Percentiles rank a stretch among this genome's conserved stretches.
These are phyloP conservation scores for Sipha maydis DNA, from an alignment of 2,888 invertebrate genomes.

Conservation along the genomic window DNA sequence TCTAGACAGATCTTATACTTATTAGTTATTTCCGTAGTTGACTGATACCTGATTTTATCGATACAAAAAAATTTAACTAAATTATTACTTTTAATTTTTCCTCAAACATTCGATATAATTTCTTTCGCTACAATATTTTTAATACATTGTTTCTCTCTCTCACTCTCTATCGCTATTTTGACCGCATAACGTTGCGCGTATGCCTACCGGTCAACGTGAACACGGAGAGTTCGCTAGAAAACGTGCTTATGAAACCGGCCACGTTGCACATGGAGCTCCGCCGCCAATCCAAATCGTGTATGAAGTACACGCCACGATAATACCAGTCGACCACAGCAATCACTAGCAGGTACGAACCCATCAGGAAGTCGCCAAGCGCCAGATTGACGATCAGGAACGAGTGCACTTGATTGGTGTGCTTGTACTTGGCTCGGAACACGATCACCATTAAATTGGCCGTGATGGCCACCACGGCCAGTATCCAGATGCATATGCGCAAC, in stretches of 20 bases:
- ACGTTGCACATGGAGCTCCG: conserved; percentile 66
- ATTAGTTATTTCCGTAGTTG: too few species aligned
- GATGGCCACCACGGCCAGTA: conserved; percentile 67
- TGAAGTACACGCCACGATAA: conserved; percentile 69
- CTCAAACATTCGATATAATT: too few species aligned
- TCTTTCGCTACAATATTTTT: too few species aligned
- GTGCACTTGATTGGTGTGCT: conserved; percentile 69
- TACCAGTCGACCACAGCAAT: conserved; percentile 67
- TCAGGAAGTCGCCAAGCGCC: conserved; percentile 68
- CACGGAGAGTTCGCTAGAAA: conserved; percentile 68
- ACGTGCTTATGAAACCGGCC: conserved; percentile 68
- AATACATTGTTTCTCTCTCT: too few species aligned
- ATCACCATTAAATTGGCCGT: conserved; percentile 68
- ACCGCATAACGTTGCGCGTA: too few species aligned
- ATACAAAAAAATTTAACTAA: too few species aligned
- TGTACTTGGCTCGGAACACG: conserved; percentile 67
- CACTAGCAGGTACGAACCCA: conserved; percentile 68
- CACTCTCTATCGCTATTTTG: too few species aligned
- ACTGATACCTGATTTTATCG: too few species aligned
- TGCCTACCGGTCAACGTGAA: conserved; percentile 67
- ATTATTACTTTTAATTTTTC: too few species aligned
- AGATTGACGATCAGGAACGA: conserved; percentile 68
- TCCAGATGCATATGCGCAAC: conserved; percentile 68
- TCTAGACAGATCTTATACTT: too few species aligned
- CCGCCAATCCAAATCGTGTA: conserved; percentile 67